Conservation (phyloP, 2,113 vertebrate species). For the Dryoscopus gambensis region DNA sequence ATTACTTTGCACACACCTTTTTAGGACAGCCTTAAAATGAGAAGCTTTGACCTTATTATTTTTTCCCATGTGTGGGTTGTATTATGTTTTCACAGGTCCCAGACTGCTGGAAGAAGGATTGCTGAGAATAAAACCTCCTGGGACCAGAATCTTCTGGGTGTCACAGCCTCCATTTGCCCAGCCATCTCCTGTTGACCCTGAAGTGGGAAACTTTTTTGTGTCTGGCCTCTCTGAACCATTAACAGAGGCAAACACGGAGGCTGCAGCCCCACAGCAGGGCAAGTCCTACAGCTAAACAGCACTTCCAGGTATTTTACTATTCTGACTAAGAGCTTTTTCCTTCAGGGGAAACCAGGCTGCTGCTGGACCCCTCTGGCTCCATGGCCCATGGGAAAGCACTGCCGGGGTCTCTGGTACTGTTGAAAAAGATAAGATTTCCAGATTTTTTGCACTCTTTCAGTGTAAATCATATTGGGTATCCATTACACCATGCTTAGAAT, state of each 20-base stretch:
- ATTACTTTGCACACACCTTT: slow-evolving; percentile 37
- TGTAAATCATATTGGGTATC: neutral
- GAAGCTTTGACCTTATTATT: slow-evolving; percentile 56
- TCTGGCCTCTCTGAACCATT: neutral
- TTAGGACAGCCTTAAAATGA: slow-evolving; percentile 46
- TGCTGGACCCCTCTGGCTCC: neutral
- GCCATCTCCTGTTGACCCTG: neutral
- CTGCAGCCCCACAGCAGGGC: neutral
- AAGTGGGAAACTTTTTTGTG: neutral
- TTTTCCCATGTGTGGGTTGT: neutral
- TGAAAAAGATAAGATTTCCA: neutral
- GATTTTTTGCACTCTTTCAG: neutral
- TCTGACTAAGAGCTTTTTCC: neutral
- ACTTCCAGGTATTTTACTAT: neutral
- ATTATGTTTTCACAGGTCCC: neutral
- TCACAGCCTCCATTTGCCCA: neutral
- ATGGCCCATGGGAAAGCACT: neutral
- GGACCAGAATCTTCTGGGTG: neutral
- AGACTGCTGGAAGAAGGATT: neutral
- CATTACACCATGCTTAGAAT: neutral
- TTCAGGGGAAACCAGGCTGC: neutral
- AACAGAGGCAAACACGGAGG: neutral
- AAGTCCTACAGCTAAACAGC: neutral
- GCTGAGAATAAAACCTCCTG: neutral
- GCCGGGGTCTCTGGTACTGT: neutral